Percentiles rank a stretch among this genome's conserved stretches.
Conservation (phyloP, 1,140 invertebrate genomes). For the Frieseomelitta varia region DNA sequence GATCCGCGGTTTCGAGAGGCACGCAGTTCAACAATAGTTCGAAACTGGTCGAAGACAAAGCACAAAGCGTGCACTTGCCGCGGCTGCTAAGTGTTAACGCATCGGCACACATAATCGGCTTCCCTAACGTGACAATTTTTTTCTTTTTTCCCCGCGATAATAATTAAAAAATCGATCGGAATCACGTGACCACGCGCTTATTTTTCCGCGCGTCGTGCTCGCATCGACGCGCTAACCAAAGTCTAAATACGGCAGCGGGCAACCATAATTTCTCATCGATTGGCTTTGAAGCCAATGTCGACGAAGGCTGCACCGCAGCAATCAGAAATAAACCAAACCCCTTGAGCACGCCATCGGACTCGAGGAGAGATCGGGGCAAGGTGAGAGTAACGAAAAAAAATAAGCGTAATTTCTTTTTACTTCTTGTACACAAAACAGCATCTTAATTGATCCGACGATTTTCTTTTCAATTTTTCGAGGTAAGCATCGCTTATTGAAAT, state of each 20-base stretch:
- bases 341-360: background rate
- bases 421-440: too few species aligned
- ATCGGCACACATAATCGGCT: background rate
- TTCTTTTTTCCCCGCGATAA: background rate
- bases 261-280: slow-evolving; percentile 43
- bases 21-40: background rate
- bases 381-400: too few species aligned
- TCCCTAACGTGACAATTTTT: background rate
- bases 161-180: background rate
- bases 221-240: slow-evolving; percentile 5
- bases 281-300: slow-evolving; percentile 15
- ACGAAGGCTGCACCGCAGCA: slow-evolving; percentile 24
- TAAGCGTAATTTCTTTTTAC: too few species aligned
- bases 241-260: slow-evolving; percentile 19
- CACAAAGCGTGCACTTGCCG: background rate
- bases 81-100: background rate
- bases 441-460: too few species aligned
- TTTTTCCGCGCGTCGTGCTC: background rate
- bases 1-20: background rate
- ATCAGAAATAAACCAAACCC: slow-evolving; percentile 58
- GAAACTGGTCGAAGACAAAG: background rate
- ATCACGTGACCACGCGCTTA: slow-evolving; percentile 12
- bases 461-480: too few species aligned
- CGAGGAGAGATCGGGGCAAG: too few species aligned
- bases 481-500: too few species aligned